phyloP scores from a whole-genome alignment of 2,888 invertebrate genomes.

The Ophonus ardosiacus region DNA sequence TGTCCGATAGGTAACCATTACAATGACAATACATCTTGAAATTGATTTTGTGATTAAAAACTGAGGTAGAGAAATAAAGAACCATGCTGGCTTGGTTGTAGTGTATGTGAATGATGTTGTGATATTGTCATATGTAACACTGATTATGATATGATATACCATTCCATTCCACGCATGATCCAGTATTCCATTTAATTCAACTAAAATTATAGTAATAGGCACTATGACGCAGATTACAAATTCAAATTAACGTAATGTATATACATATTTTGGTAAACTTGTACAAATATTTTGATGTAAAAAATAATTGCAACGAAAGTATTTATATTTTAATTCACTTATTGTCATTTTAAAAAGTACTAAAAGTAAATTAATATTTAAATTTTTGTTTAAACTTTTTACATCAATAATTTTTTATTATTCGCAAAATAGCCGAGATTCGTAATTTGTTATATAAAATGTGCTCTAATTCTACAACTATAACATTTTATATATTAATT shows the following conservation, averaged over 20 bases:
- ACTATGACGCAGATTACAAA: conserved; percentile 24
- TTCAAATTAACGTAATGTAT: conserved; percentile 12
- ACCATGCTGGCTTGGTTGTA: conserved; percentile 23
- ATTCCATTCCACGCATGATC: conserved; percentile 34
- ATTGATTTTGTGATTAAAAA: conserved; percentile 34
- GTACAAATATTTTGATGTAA: background rate
- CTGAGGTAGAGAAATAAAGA: conserved; percentile 30
- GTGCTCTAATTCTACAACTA: background rate
- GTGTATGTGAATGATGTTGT: conserved; percentile 22
- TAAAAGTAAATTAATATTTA: background rate
- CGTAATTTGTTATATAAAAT: background rate
- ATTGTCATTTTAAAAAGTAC: conserved; percentile 15
- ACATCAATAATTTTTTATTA: background rate
- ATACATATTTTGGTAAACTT: conserved; percentile 8
- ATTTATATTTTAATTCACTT: conserved; percentile 26
- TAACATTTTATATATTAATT: background rate
- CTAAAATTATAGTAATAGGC: conserved; percentile 41
- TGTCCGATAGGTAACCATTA: conserved; percentile 44
- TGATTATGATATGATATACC: conserved; percentile 26
- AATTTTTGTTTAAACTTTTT: conserved; percentile 1
- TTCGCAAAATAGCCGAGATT: background rate
- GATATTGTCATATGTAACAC: conserved; percentile 37
- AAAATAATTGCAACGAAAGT: background rate
- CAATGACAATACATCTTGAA: conserved; percentile 60
- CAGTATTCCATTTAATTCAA: conserved; percentile 9